These are phyloP conservation scores for Dryobates pubescens DNA, from an alignment of 2,797 vertebrate genomes.

Conservation along the genomic window DNA sequence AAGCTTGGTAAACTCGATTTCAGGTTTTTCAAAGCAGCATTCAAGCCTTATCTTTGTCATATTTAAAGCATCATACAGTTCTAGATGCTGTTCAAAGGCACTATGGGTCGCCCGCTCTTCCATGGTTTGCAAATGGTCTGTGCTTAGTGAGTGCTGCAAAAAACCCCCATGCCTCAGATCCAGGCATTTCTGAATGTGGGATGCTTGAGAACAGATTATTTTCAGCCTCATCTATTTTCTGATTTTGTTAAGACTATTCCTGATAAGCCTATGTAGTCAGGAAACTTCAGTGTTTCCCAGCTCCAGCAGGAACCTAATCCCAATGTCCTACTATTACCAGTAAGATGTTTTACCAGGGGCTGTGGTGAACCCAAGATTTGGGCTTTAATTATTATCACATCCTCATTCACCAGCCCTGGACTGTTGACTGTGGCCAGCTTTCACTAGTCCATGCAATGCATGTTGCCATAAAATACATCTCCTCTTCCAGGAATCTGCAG, in stretches of 20 bases:
- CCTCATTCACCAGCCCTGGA: not conserved
- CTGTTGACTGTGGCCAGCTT: not conserved
- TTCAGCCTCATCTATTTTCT: conserved; percentile 48
- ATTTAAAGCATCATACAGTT: not conserved
- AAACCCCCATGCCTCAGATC: not conserved
- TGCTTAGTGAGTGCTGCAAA: not conserved
- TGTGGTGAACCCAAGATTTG: not conserved
- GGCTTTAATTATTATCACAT: not conserved
- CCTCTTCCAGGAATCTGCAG: conserved; percentile 6
- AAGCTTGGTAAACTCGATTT: not conserved
- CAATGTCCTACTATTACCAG: not conserved
- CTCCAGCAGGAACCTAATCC: not conserved
- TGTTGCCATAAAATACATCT: not conserved
- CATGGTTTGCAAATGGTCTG: not conserved
- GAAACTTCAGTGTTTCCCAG: conserved; percentile 6
- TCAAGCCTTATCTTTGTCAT: not conserved
- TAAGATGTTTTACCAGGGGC: not conserved
- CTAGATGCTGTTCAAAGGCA: not conserved
- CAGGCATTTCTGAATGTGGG: conserved; percentile 37
- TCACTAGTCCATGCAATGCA: not conserved
- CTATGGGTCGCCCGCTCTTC: not conserved
- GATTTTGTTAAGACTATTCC: conserved; percentile 3
- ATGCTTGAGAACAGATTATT: conserved; percentile 55
- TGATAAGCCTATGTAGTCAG: not conserved
- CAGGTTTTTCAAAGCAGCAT: not conserved